phyloP scores from a whole-genome alignment of 1,140 invertebrate species.

The Nomia melanderi region DNA sequence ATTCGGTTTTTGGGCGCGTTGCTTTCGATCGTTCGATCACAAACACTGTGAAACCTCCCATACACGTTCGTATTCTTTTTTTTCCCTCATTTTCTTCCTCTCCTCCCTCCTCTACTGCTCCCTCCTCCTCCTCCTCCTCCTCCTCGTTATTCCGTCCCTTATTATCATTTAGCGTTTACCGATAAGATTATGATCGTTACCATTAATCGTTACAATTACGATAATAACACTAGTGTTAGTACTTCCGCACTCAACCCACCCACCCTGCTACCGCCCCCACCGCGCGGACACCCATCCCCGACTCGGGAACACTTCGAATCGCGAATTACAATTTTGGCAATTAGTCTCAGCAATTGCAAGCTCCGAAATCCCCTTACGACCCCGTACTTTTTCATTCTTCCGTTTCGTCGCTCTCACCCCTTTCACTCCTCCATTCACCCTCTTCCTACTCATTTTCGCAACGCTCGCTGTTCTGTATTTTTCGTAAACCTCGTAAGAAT shows the following conservation, averaged over 20 bases:
- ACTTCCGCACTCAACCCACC: conserved; percentile 27
- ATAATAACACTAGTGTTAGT: conserved; percentile 79
- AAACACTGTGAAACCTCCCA: conserved; percentile 32
- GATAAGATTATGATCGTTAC: conserved; percentile 78
- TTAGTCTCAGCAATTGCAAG: background rate
- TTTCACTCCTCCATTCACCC: background rate
- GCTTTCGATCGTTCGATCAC: conserved; percentile 72
- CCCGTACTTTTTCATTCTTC: conserved; percentile 8
- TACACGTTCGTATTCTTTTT: conserved; percentile 41
- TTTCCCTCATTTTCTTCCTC: background rate
- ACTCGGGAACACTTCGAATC: conserved; percentile 15
- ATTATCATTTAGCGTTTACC: conserved; percentile 71
- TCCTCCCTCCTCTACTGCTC: background rate
- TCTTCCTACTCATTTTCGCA: too few species aligned
- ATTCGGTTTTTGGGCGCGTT: conserved; percentile 70
- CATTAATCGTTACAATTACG: conserved; percentile 80
- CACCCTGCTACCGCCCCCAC: conserved; percentile 1
- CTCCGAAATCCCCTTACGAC: background rate
- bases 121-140: conserved; percentile 2
- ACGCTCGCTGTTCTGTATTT: too few species aligned
- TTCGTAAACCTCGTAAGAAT: too few species aligned
- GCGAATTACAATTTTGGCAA: background rate
- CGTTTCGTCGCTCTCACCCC: background rate
- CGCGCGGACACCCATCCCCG: conserved; percentile 5
- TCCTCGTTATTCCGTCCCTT: conserved; percentile 41